Evolutionary conservation across 2,888 invertebrate genomes (phyloP), one percentile per base, ranked within the genome.

Genomic region (Smittia aterrima): DNA sequence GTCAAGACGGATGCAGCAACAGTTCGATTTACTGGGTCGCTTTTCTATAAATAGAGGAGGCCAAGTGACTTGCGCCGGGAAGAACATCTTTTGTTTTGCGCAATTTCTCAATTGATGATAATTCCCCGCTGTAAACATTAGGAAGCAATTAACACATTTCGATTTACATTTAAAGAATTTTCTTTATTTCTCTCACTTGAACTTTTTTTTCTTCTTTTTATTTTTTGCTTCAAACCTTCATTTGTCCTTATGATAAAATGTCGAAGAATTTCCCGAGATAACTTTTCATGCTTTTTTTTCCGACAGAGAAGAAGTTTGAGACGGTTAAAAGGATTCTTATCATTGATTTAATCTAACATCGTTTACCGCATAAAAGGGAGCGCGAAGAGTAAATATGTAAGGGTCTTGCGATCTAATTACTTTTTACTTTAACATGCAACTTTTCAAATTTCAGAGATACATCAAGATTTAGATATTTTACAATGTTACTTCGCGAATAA

Each of bases 91-190:
- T 32, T 32, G 32, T 32, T 32, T 6, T 32, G 32, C 32, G 32
- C 32, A 32, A 32, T 32, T 6, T 32, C 32, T 9, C 32, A 3
- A 32, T 32, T 9, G 32, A 9, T 32, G 32, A 32, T 32, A 3
- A 6, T 9, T 32, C 32, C 9, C 32, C 32, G 32, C 13, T 47
- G 47, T 47, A 16, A 47, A 47, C 13, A 47, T 16, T 47, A 13
- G 47, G 47, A 47, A 47, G 32, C 32, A 3, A 32, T 32, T 32
- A 32, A 32, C 47, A 2, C 47, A 13, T n/a, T 47, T 9, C 20
- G n/a, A 6, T 27, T 27, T 64, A 64, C 64, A 64, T 64, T 58
- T 64, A 64, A 64, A 64, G 64, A 64, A 64, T 64, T 64, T 64
- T 64, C 18, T 64, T 64, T 64, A 27, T 64, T 27, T 64, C n/a